These are phyloP conservation scores for Chaunax sp. DNA, from an alignment of 2,797 vertebrate genomes.

Conservation along the genomic window DNA sequence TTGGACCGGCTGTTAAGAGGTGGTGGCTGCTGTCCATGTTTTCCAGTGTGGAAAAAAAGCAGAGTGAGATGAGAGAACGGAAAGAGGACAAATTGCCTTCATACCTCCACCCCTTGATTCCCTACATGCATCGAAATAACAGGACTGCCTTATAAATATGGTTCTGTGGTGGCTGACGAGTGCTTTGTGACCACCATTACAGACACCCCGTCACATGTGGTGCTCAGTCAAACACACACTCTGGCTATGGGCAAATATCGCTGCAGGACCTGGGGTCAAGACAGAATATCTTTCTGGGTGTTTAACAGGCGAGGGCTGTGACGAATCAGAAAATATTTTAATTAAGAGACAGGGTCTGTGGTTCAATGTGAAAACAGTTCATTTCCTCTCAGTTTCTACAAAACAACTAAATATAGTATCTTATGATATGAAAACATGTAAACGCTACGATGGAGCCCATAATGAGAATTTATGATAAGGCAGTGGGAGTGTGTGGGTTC, in stretches of 20 bases:
- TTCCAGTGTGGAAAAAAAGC: slow-evolving; percentile 23
- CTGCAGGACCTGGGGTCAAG: slow-evolving; percentile 60
- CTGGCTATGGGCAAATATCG: slow-evolving; percentile 66
- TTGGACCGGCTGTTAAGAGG: slow-evolving; percentile 27
- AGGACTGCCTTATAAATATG: slow-evolving; percentile 52
- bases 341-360: neutral
- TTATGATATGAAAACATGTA: too few relatives aligned
- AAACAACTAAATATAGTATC: too few relatives aligned
- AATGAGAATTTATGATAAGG: neutral
- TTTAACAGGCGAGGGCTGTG: slow-evolving; percentile 62
- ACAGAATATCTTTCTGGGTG: slow-evolving; percentile 65
- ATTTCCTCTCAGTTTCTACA: too few relatives aligned
- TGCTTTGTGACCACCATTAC: slow-evolving; percentile 48
- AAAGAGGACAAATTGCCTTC: slow-evolving; percentile 50
- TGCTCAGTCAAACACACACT: slow-evolving; percentile 51
- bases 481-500: neutral
- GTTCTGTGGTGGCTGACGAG: slow-evolving; percentile 46
- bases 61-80: slow-evolving; percentile 30
- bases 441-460: too few relatives aligned
- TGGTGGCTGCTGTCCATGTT: slow-evolving; percentile 23
- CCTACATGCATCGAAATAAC: slow-evolving; percentile 44
- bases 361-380: too few relatives aligned
- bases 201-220: slow-evolving; percentile 75
- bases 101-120: slow-evolving; percentile 24
- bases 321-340: slow-evolving; percentile 25